These are phyloP conservation scores for Stenodema calcarata DNA, from an alignment of 2,888 invertebrate species.

Conservation along the genomic window DNA sequence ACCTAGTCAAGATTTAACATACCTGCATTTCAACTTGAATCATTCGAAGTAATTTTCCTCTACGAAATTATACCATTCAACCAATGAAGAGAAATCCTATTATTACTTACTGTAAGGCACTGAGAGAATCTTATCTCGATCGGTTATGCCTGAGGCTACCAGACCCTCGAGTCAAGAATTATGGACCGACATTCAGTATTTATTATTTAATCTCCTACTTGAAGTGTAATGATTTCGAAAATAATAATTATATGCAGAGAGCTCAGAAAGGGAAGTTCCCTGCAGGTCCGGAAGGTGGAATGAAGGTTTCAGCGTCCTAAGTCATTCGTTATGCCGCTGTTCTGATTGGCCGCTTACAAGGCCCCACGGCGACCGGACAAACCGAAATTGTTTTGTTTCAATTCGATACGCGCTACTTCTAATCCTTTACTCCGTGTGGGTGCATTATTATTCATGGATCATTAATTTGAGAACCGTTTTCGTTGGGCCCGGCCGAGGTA, in stretches of 20 bases:
- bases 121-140: constrained; percentile 7
- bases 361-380: not conserved
- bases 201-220: constrained; percentile 39
- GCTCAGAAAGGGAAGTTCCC: not conserved
- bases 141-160: not conserved
- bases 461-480: constrained; percentile 15
- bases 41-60: not conserved
- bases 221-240: constrained; percentile 32
- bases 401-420: constrained; percentile 10
- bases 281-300: constrained; percentile 7
- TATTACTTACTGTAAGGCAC: constrained; percentile 17
- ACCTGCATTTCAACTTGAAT: not conserved
- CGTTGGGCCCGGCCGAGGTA: not conserved
- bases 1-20: not conserved
- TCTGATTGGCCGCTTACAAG: constrained; percentile 24
- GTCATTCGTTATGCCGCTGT: constrained; percentile 13
- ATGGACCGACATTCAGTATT: constrained; percentile 5
- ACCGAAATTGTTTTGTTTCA: constrained; percentile 28
- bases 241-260: constrained; percentile 32
- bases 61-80: not conserved
- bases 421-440: not conserved
- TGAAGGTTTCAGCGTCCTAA: not conserved
- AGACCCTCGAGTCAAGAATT: constrained; percentile 5
- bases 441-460: constrained; percentile 30
- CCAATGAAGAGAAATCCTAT: not conserved